Percentiles rank a stretch among this genome's conserved stretches.
Conservation (phyloP, 2,113 vertebrate genomes). For the Sylvilagus bachmani region DNA sequence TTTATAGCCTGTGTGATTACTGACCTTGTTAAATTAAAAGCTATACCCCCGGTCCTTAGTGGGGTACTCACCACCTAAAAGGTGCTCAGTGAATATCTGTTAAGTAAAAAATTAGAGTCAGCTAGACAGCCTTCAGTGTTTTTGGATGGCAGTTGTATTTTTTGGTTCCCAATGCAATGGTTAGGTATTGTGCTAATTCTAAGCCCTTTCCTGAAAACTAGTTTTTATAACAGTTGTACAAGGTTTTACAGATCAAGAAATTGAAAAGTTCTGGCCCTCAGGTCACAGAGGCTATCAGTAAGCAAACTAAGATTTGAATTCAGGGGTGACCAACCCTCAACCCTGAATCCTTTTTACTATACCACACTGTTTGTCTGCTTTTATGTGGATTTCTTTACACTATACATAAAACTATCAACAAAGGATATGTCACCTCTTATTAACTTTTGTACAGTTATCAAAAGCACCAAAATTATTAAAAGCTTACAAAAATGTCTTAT, state of each 20-base stretch:
- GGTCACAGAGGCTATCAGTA: not conserved
- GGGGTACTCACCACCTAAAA: not conserved
- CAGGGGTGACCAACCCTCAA: not conserved
- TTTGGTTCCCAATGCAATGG: not conserved
- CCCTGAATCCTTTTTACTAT: not conserved
- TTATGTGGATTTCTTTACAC: constrained; percentile 3
- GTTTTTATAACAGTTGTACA: not conserved
- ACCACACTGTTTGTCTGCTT: not conserved
- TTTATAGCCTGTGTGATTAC: not conserved
- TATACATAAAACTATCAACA: not conserved
- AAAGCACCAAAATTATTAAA: constrained; percentile 11
- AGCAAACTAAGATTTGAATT: not conserved
- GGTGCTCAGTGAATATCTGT: not conserved
- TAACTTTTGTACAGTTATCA: constrained; percentile 32
- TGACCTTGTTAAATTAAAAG: constrained; percentile 43
- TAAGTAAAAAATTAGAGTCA: constrained; percentile 9
- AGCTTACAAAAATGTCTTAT: constrained; percentile 48
- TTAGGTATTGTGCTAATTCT: not conserved
- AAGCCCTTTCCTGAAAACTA: not conserved
- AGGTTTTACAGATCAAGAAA: not conserved
- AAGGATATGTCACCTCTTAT: not conserved
- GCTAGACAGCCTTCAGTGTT: not conserved
- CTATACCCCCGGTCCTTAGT: not conserved
- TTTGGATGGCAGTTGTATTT: not conserved
- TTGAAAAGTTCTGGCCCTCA: not conserved